Evolutionary conservation across 2,888 invertebrate genomes (phyloP).

Genomic region (Ferdinandea cuprea): DNA sequence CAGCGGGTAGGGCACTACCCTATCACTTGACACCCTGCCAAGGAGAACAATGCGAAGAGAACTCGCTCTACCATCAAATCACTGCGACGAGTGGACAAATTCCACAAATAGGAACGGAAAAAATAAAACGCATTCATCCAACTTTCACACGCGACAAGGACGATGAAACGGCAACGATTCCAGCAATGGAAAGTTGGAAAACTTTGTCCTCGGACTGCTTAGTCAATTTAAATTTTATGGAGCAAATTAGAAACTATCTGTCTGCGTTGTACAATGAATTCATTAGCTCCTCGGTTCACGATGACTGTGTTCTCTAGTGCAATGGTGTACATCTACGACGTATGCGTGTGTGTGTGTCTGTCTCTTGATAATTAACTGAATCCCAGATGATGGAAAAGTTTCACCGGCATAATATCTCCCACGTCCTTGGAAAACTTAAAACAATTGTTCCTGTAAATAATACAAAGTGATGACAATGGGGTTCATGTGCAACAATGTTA

Average conservation of each 20-base stretch:
- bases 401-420: constrained; percentile 46
- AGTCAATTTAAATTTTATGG: constrained; percentile 75
- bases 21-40: constrained; percentile 7
- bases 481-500: constrained; percentile 69
- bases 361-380: constrained; percentile 70
- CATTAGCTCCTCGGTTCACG: constrained; percentile 69
- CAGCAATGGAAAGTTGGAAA: constrained; percentile 57
- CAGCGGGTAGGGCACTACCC: constrained; percentile 12
- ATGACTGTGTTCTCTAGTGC: constrained; percentile 21
- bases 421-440: constrained; percentile 65
- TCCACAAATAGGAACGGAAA: constrained; percentile 16
- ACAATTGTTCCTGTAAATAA: constrained; percentile 72
- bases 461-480: constrained; percentile 51
- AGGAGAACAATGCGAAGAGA: constrained; percentile 9
- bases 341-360: constrained; percentile 15
- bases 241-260: constrained; percentile 74
- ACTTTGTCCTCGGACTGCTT: constrained; percentile 69
- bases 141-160: constrained; percentile 21
- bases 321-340: neutral
- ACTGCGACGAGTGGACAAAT: constrained; percentile 48
- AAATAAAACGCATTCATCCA: constrained; percentile 18
- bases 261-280: constrained; percentile 73
- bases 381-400: constrained; percentile 72
- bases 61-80: constrained; percentile 37
- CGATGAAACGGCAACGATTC: constrained; percentile 36